A percentile compares a stretch with the other conserved stretches of the same genome.
These are phyloP conservation scores for Peucedramus taeniatus DNA, from an alignment of 2,113 vertebrate genomes.

Conservation along the genomic window DNA sequence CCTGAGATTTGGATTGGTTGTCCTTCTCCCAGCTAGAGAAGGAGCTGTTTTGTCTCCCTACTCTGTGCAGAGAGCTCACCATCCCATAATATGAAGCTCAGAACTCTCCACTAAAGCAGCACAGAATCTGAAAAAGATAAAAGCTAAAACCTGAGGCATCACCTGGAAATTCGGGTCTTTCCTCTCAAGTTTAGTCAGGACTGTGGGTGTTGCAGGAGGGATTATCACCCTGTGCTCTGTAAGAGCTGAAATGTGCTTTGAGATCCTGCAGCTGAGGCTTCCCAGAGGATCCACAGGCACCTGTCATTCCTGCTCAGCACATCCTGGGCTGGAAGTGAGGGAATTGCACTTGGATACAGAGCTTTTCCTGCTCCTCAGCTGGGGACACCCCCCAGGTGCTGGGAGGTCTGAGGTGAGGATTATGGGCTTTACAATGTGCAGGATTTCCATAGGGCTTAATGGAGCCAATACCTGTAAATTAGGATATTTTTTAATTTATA, in stretches of 20 bases:
- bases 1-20: background rate
- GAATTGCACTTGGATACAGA: background rate
- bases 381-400: background rate
- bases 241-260: background rate
- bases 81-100: background rate
- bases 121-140: background rate
- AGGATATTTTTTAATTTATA: slow-evolving; percentile 8
- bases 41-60: background rate
- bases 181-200: background rate
- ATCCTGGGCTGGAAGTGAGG: background rate
- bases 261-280: background rate
- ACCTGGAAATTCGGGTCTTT: background rate
- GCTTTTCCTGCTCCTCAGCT: background rate
- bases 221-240: background rate
- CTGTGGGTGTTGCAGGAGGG: background rate
- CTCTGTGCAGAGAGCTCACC: background rate
- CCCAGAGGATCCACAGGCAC: fast-evolving
- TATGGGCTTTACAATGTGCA: background rate
- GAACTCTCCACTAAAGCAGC: background rate
- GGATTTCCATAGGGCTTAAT: background rate
- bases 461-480: background rate
- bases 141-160: background rate
- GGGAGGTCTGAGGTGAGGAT: background rate
- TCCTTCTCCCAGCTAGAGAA: background rate
- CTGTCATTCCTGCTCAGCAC: background rate